Evolutionary conservation across 2,888 invertebrate genomes (phyloP), one percentile per base, ranked within the genome.

Genomic region (Vanessa cardui): DNA sequence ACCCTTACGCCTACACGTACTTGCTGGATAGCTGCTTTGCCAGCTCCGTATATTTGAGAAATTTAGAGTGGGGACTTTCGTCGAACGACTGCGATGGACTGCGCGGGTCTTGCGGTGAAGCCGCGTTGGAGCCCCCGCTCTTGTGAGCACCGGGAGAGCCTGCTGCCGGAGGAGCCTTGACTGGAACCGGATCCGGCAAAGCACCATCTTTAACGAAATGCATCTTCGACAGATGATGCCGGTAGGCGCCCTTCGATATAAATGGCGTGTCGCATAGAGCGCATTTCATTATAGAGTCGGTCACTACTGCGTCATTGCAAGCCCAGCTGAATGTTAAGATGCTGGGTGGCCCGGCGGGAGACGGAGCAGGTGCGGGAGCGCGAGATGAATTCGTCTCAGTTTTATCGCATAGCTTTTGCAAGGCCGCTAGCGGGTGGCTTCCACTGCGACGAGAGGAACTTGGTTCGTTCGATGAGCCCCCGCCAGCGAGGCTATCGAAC

Each of bases 1-100:
- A 74, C 75, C 88, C 85, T 73, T 73, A 76, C 82, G 78, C 77
- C 95, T 96, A 97, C 94, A 97, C 97, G 94, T 98, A 98, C 94
- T 98, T 98, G 93, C 98, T 98, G 87, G 98, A 98, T 88, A 99
- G 94, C 94, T 99, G 99, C 93, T 99, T 99, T 83, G 99, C 99
- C 93, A 99, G 95, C 94, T 99, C 98, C 86, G 98, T 98, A 93
- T 99, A 99, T 94, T 99, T 99, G 79, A 98, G 96, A 94, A 99
- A 99, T 94, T 99, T 99, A 80, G 99, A 98, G 92, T 98, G 98
- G 61, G 98, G 97, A 86, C 97, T 98, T 90, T 98, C 98, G 82
- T 98, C 98, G 83, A 96, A 96, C 45, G 94, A 88, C 87, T 94
- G 86, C 84, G 94, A 86, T 71, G 95, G 94, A 76, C 94, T 94